Evolutionary conservation across 2,113 vertebrate genomes (phyloP).

Genomic region (Nerophis lumbriciformis): DNA sequence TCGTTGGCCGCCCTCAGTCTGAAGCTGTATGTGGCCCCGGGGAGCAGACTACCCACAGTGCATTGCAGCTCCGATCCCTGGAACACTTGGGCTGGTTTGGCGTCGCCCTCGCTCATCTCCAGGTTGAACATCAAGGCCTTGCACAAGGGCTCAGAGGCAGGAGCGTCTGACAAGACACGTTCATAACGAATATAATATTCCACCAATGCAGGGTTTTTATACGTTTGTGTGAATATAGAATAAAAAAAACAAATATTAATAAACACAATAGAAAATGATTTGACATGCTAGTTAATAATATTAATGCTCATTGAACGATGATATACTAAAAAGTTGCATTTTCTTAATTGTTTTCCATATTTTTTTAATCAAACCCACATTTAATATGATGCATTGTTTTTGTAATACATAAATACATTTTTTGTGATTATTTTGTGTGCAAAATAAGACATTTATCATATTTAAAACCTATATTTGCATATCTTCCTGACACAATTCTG

Average conservation of each 20-base stretch:
- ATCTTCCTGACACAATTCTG: no score
- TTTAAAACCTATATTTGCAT: no score
- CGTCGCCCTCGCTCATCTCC: constrained; percentile 82
- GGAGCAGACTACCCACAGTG: constrained; percentile 84
- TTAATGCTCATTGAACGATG: no score
- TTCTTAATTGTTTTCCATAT: no score
- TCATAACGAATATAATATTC: not conserved
- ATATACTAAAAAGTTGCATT: no score
- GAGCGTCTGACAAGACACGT: constrained; percentile 50
- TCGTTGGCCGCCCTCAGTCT: constrained; percentile 85
- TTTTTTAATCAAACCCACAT: no score
- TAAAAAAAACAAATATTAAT: not conserved
- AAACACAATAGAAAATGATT: not conserved
- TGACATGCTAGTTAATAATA: no score
- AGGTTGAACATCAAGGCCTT: constrained; percentile 84
- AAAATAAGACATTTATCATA: no score
- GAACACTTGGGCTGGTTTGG: constrained; percentile 80
- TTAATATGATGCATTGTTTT: no score
- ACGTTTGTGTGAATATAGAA: not conserved
- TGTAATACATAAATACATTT: no score
- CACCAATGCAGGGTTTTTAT: not conserved
- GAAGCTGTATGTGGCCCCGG: constrained; percentile 86
- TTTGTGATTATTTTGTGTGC: no score
- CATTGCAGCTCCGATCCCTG: constrained; percentile 83
- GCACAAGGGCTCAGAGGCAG: constrained; percentile 69